These are phyloP conservation scores for Trichonephila inaurata DNA, from an alignment of 1,140 invertebrate species.

Conservation along the genomic window DNA sequence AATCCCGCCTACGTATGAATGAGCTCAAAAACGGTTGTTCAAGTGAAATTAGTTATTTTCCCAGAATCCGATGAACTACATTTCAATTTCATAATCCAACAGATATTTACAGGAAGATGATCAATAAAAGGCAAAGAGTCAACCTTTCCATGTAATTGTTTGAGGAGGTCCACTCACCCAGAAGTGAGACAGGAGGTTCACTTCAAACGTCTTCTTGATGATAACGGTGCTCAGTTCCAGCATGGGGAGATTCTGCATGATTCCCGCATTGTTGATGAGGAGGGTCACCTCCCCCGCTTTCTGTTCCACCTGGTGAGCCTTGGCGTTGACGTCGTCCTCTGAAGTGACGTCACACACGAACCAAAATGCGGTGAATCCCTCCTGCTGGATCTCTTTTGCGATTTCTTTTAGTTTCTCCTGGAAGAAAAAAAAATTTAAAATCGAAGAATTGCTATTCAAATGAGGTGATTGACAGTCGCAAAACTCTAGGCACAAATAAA, in stretches of 20 bases:
- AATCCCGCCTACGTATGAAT: too few species aligned
- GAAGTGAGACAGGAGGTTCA: conserved; percentile 90
- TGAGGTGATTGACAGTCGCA: too few species aligned
- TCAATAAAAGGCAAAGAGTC: too few species aligned
- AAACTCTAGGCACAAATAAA: too few species aligned
- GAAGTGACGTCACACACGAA: conserved; percentile 64
- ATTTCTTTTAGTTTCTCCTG: conserved; percentile 88
- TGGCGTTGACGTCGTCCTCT: conserved; percentile 26
- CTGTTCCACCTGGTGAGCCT: conserved; percentile 79
- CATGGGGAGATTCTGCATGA: conserved; percentile 89
- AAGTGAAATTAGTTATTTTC: too few species aligned
- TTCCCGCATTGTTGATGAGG: conserved; percentile 93
- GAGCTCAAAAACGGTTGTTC: too few species aligned
- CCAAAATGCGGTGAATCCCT: conserved; percentile 86
- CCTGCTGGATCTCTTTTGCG: conserved; percentile 84
- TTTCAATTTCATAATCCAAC: too few species aligned
- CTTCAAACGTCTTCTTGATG: conserved; percentile 86
- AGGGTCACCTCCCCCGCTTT: conserved; percentile 85
- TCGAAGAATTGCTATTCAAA: too few species aligned
- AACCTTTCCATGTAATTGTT: background rate
- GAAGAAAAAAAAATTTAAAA: conserved; percentile 77
- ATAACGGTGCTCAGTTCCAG: conserved; percentile 85
- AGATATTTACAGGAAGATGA: too few species aligned
- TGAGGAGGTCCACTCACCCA: conserved; percentile 84
- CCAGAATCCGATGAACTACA: too few species aligned